Conservation (phyloP, 2,888 invertebrate species). For the Piscicola geometra region DNA sequence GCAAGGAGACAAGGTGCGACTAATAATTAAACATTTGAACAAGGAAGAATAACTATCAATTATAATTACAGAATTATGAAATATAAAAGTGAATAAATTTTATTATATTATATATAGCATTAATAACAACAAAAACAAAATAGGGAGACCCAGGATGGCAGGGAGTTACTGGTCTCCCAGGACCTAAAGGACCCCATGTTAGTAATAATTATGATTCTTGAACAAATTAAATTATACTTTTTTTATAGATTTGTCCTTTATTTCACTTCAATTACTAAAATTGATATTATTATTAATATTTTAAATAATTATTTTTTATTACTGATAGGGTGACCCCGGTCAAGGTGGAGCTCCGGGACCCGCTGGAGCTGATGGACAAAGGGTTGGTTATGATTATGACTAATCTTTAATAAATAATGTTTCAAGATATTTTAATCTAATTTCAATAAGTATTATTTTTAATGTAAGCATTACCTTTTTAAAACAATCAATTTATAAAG, state of each 20-base stretch:
- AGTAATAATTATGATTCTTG: not conserved
- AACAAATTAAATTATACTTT: not conserved
- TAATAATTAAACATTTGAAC: no score
- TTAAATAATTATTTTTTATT: not conserved
- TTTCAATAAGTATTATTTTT: no score
- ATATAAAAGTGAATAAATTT: no score
- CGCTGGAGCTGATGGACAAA: constrained; percentile 34
- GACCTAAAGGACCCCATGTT: constrained; percentile 25
- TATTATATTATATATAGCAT: no score
- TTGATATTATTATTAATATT: not conserved
- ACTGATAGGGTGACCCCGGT: constrained; percentile 52
- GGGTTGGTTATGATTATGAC: no score
- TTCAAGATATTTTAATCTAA: no score
- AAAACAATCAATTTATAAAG: no score
- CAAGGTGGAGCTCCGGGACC: constrained; percentile 59
- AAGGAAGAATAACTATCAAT: no score
- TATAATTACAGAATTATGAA: no score
- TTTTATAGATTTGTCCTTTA: not conserved
- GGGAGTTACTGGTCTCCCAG: constrained; percentile 30
- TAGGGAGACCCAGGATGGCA: constrained; percentile 31
- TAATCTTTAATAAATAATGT: no score
- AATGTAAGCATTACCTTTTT: no score
- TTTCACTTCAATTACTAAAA: not conserved
- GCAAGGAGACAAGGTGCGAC: constrained; percentile 33
- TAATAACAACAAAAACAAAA: no score